Percentiles rank a stretch among this genome's conserved stretches.
These are phyloP conservation scores for Romanogobio albipinnatus DNA, from an alignment of 2,113 vertebrate genomes.

Conservation along the genomic window DNA sequence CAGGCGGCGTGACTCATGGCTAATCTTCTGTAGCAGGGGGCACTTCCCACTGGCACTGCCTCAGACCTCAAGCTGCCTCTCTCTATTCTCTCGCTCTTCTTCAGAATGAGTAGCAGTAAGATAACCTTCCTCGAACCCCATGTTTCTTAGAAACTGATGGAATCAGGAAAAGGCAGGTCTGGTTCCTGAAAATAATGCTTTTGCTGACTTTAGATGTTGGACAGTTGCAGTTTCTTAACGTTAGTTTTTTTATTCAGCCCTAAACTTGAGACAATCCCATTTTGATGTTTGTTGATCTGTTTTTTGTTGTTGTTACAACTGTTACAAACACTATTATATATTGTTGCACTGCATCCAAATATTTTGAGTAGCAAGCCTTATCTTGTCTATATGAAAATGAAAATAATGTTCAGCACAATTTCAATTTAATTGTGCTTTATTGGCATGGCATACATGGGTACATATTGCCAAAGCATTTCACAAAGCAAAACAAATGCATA, in stretches of 20 bases:
- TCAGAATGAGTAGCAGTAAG: neutral
- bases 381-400: neutral
- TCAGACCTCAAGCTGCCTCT: neutral
- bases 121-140: slow-evolving; percentile 12
- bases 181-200: slow-evolving; percentile 6
- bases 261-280: neutral
- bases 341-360: neutral
- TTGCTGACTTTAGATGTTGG: neutral
- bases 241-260: neutral
- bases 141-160: neutral
- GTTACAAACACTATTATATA: neutral
- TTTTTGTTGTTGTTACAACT: neutral
- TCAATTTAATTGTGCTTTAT: too few relatives aligned
- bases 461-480: too few relatives aligned
- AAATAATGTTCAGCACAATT: neutral
- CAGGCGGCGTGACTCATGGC: neutral
- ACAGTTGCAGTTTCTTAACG: neutral
- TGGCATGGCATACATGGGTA: too few relatives aligned
- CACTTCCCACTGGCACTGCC: slow-evolving; percentile 15
- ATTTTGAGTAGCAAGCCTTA: neutral
- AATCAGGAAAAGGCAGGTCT: neutral
- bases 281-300: neutral
- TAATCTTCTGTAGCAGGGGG: slow-evolving; percentile 1
- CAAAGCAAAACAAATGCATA: too few relatives aligned
- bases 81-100: neutral